Evolutionary conservation across 2,888 invertebrate genomes (phyloP).

Genomic region (Chrysodeixis includens): DNA sequence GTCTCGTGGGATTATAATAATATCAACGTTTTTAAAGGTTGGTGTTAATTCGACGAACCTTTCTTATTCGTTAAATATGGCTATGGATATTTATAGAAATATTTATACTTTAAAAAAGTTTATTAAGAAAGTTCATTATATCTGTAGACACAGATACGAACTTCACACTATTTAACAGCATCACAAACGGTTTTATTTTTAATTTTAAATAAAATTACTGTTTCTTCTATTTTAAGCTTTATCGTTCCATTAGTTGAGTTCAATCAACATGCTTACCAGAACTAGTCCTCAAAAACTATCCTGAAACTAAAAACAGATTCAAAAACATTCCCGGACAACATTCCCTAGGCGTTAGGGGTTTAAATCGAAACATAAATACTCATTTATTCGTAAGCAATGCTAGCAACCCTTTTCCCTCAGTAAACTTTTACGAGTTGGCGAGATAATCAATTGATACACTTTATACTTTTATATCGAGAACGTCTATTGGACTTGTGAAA

Average conservation of each 20-base stretch:
- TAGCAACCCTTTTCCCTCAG: slow-evolving; percentile 48
- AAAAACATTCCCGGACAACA: slow-evolving; percentile 34
- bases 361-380: slow-evolving; percentile 55
- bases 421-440: slow-evolving; percentile 55
- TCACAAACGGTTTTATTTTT: too few species aligned
- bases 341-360: slow-evolving; percentile 35
- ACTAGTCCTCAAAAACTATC: not conserved
- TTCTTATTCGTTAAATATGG: too few species aligned
- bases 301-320: slow-evolving; percentile 16
- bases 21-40: not conserved
- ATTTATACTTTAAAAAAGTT: too few species aligned
- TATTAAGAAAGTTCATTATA: too few species aligned
- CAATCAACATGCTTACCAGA: too few species aligned
- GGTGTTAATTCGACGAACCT: not conserved
- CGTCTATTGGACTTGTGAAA: slow-evolving; percentile 32
- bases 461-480: slow-evolving; percentile 48
- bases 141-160: too few species aligned
- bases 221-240: too few species aligned
- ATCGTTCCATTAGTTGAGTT: too few species aligned
- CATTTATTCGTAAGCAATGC: slow-evolving; percentile 50
- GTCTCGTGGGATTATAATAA: not conserved
- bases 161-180: too few species aligned
- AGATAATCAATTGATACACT: slow-evolving; percentile 57
- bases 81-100: too few species aligned
- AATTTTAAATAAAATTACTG: too few species aligned